Percentiles rank a stretch among this genome's conserved stretches.
phyloP scores from a whole-genome alignment of 2,113 vertebrate genomes.

The Clarias magur region DNA sequence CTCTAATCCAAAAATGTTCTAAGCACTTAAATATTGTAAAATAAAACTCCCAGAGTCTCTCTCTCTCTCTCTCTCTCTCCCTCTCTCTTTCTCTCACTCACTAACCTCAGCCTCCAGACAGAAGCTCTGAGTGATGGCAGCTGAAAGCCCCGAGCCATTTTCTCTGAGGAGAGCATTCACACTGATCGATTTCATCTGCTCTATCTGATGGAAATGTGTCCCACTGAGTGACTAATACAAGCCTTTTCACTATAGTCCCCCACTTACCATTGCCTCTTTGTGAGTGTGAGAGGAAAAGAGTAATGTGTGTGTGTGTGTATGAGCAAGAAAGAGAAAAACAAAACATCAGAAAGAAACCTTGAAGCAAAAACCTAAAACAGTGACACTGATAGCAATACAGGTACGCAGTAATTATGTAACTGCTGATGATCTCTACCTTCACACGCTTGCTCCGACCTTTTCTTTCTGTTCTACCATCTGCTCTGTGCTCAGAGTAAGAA shows the following conservation, averaged over 20 bases:
- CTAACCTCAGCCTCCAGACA: neutral
- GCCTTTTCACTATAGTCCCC: constrained; percentile 30
- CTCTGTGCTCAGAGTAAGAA: neutral
- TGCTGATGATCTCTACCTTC: constrained; percentile 8
- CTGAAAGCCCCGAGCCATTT: constrained; percentile 41
- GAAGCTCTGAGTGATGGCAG: constrained; percentile 32
- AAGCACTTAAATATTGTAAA: neutral
- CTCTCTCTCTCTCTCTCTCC: neutral
- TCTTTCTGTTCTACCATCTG: constrained; percentile 4
- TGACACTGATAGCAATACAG: neutral
- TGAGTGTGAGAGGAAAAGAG: neutral
- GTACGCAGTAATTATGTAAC: neutral
- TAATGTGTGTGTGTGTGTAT: neutral
- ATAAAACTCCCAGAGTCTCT: neutral
- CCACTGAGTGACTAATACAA: constrained; percentile 48
- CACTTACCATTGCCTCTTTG: constrained; percentile 35
- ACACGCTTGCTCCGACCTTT: neutral
- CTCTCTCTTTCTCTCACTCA: neutral
- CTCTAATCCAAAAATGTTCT: neutral
- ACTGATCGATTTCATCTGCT: constrained; percentile 59
- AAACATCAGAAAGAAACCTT: neutral
- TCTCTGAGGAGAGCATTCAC: constrained; percentile 42
- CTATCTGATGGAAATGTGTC: constrained; percentile 48
- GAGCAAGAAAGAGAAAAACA: neutral
- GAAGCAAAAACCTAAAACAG: neutral